Conservation (phyloP, 2,797 vertebrate species). For the Amblyraja radiata region DNA sequence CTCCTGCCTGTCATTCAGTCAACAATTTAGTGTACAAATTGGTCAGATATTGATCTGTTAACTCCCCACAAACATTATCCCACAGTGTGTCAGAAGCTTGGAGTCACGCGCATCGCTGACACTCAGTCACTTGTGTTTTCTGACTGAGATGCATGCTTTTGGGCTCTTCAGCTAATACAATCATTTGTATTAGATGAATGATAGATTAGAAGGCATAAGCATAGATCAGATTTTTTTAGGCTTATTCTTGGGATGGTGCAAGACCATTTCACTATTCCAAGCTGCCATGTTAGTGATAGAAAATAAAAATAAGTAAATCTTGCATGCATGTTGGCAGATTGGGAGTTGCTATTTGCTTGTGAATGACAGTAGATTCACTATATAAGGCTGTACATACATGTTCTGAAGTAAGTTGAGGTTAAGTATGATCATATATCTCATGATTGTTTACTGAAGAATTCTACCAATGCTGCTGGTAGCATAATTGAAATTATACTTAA, state of each 20-base stretch:
- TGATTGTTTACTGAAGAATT: not conserved
- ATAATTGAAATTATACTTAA: not conserved
- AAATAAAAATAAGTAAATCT: not conserved
- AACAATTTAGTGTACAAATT: not conserved
- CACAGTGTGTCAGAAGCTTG: not conserved
- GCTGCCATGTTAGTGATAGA: not conserved
- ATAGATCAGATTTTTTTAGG: not conserved
- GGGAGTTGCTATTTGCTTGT: not conserved
- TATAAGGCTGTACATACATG: not conserved
- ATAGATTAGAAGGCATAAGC: not conserved
- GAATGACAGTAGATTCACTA: not conserved
- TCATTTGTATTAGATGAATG: no score
- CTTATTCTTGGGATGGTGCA: not conserved
- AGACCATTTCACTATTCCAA: not conserved
- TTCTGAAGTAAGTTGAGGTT: not conserved
- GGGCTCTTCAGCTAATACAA: not conserved
- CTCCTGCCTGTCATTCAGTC: not conserved
- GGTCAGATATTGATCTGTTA: not conserved
- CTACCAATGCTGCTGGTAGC: not conserved
- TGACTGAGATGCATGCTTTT: not conserved
- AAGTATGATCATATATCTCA: not conserved
- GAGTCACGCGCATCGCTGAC: not conserved
- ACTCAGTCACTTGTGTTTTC: not conserved
- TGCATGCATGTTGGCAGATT: conserved; percentile 9
- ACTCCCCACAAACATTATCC: not conserved